Percentiles rank a stretch among this genome's conserved stretches.
phyloP scores from a whole-genome alignment of 1,140 invertebrate species.

The Trichomalopsis sarcophagae region DNA sequence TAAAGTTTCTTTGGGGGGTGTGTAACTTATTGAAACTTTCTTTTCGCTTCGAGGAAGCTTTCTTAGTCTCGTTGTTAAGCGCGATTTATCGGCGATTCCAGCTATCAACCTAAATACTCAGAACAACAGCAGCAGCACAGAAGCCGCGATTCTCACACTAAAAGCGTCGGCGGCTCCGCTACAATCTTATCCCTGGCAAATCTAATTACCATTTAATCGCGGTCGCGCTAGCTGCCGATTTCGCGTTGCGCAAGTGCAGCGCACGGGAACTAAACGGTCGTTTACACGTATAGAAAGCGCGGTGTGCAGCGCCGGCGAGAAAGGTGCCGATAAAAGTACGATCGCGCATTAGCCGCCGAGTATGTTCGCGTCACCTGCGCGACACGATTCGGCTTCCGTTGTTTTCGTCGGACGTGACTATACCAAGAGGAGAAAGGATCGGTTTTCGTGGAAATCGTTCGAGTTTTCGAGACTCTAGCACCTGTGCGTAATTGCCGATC shows the following conservation, averaged over 20 bases:
- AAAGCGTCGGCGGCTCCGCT: neutral
- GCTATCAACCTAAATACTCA: neutral
- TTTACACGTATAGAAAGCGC: constrained; percentile 20
- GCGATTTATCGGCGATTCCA: neutral
- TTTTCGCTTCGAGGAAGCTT: neutral
- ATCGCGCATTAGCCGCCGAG: neutral
- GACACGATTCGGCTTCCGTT: neutral
- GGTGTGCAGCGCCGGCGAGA: neutral
- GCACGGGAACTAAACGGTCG: neutral
- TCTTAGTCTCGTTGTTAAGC: neutral
- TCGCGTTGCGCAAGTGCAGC: neutral
- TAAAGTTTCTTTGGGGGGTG: neutral
- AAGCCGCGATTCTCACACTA: constrained; percentile 41
- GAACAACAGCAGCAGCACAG: neutral
- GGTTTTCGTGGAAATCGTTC: too few species aligned
- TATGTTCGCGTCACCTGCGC: neutral
- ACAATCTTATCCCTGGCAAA: constrained; percentile 41
- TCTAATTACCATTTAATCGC: constrained; percentile 51
- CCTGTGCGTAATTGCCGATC: too few species aligned
- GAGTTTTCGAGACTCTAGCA: too few species aligned
- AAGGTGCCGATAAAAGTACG: constrained; percentile 1
- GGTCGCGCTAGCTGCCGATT: neutral
- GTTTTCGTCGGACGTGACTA: neutral
- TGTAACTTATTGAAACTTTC: constrained; percentile 1
- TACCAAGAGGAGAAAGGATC: neutral